Conservation (phyloP, 1,140 invertebrate species). For the Drosophila repleta region DNA sequence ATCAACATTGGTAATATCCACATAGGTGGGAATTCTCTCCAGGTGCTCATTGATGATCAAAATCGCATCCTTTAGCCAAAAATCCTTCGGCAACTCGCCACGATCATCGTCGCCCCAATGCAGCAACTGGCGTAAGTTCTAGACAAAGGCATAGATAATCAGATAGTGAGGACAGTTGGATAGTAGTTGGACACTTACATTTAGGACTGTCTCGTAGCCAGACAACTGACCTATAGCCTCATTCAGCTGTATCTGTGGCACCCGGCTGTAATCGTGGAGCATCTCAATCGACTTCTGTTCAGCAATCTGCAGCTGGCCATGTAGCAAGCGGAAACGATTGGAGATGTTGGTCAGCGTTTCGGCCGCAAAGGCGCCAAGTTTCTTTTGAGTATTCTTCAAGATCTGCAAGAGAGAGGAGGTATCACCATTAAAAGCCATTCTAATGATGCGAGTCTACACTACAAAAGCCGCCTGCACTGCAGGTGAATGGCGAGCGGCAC, state of each 20-base stretch:
- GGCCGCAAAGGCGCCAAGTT: constrained; percentile 58
- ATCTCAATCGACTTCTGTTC: constrained; percentile 57
- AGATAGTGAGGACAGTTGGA: not conserved
- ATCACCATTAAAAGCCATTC: constrained; percentile 56
- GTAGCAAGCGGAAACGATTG: constrained; percentile 60
- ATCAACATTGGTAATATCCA: constrained; percentile 39
- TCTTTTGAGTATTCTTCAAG: constrained; percentile 48
- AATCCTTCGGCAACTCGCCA: constrained; percentile 20
- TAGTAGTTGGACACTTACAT: constrained; percentile 36
- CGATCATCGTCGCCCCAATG: not conserved
- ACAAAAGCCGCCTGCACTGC: constrained; percentile 8
- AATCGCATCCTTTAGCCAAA: constrained; percentile 46
- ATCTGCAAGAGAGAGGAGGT: constrained; percentile 44
- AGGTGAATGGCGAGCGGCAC: constrained; percentile 53
- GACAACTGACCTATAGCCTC: constrained; percentile 46
- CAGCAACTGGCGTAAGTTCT: constrained; percentile 51
- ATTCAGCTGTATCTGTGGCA: constrained; percentile 53
- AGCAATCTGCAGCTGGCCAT: constrained; percentile 67
- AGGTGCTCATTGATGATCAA: constrained; percentile 28
- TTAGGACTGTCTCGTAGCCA: constrained; percentile 52
- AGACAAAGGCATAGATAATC: not conserved
- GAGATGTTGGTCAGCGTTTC: constrained; percentile 53
- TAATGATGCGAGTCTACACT: constrained; percentile 40
- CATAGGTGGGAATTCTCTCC: constrained; percentile 55
- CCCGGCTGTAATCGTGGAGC: constrained; percentile 56